Base-by-base conservation (phyloP, 2,113 vertebrate genomes). In the Gorilla gorilla region DNA sequence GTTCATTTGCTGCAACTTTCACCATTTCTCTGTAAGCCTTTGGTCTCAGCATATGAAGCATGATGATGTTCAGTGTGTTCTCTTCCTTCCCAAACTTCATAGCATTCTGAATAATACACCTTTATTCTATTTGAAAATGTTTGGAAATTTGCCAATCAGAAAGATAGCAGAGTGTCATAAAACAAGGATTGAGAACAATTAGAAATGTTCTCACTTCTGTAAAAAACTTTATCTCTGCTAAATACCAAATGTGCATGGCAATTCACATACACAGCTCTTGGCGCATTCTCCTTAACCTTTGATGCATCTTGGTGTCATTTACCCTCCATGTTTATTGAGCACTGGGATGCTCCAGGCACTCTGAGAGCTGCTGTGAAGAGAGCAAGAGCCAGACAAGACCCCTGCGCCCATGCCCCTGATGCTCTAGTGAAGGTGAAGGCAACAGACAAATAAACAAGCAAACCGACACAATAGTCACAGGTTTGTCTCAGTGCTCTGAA, bases 291-390 rank as follows among this genome's bases (percentile, higher is more conserved):
- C 23, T 25, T 80, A 9, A 18, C 12, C 83, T 50, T 35, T 35
- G 66, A 23, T 8, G 2, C 16, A 1, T 2, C 43, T 48, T 27
- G 0, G 12, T 0, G 8, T 23, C 17, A 27, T 9, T 78, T 61
- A 30, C 9, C 52, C 3, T 38, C 23, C 4, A 0, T 6, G 22
- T 25, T 48, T 12, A 18, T 0, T 0, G 48, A 90, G 35, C 5
- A 0, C 13, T 0, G 10, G 0, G 0, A 32, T 8, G 40, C 52
- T 25, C 20, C 13, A 2, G 22, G 6, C 4, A 1, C 13, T 20
- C 55, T 27, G 2, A n/a, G 48, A 70, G 48, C 35, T 18, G 55
- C 85, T 13, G 1, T 6, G 9, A 38, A 61, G 17, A 35, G 8
- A 10, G 18, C 7, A 38, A 13, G 75, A 57, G 38, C 18, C 17